These are phyloP conservation scores for Drosophila parabipectinata DNA, from an alignment of 1,140 invertebrate species.

Conservation along the genomic window DNA sequence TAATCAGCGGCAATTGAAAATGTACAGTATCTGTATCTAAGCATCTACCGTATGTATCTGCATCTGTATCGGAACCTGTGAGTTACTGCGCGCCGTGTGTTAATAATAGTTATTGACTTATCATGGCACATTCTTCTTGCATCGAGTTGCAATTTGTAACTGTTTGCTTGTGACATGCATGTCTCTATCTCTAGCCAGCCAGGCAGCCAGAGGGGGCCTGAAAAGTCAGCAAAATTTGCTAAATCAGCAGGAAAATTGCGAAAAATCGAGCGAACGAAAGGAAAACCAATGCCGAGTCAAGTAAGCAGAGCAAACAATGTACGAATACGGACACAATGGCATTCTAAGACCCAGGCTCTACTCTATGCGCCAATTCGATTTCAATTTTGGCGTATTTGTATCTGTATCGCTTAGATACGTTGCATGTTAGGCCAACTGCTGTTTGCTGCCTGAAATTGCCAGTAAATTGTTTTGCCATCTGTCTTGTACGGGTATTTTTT, in stretches of 20 bases:
- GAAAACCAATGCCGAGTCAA: constrained; percentile 23
- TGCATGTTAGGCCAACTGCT: constrained; percentile 53
- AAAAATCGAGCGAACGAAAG: constrained; percentile 36
- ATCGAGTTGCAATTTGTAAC: constrained; percentile 59
- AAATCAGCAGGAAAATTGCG: constrained; percentile 67
- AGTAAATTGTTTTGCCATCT: constrained; percentile 50
- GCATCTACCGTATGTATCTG: constrained; percentile 22
- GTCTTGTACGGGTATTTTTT: constrained; percentile 4
- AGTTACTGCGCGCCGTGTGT: constrained; percentile 33
- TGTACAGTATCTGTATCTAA: constrained; percentile 29
- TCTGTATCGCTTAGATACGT: constrained; percentile 33
- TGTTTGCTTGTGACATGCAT: constrained; percentile 54
- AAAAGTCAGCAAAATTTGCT: constrained; percentile 54
- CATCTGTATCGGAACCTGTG: constrained; percentile 28
- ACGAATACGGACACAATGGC: constrained; percentile 48
- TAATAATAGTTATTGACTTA: constrained; percentile 78
- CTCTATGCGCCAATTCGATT: constrained; percentile 59
- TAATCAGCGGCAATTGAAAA: constrained; percentile 40
- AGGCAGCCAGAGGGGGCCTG: constrained; percentile 1
- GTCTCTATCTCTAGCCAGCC: constrained; percentile 30
- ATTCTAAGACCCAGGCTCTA: constrained; percentile 39
- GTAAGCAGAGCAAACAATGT: constrained; percentile 31
- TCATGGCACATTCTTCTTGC: constrained; percentile 70
- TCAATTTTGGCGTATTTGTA: constrained; percentile 54
- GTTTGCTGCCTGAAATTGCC: constrained; percentile 27